Conservation (phyloP, 2,888 invertebrate genomes). For the Cyclophora albipunctata region DNA sequence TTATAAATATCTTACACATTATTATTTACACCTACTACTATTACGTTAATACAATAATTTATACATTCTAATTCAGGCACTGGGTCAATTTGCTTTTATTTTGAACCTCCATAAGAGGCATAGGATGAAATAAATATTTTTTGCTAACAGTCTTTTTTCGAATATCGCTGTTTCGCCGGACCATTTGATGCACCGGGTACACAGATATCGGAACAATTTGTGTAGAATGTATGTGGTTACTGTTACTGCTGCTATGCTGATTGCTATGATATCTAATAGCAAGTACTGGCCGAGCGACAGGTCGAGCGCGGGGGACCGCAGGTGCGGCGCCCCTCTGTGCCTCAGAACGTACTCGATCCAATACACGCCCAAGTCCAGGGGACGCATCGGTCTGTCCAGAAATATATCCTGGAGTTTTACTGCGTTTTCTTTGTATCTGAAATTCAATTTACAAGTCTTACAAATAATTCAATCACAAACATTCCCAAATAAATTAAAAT, state of each 20-base stretch:
- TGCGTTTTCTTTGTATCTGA: conserved; percentile 72
- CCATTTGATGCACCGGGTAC: conserved; percentile 60
- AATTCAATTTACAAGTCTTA: conserved; percentile 14
- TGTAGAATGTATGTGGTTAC: conserved; percentile 51
- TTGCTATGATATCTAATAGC: conserved; percentile 52
- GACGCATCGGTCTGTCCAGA: conserved; percentile 73
- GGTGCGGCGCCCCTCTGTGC: conserved; percentile 71
- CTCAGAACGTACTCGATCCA: conserved; percentile 79
- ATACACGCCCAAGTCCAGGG: conserved; percentile 77
- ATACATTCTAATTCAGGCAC: conserved; percentile 17
- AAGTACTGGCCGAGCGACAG: conserved; percentile 63
- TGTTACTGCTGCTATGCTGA: conserved; percentile 42
- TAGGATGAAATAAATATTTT: conserved; percentile 47
- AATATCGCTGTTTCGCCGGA: conserved; percentile 50
- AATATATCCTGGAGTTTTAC: conserved; percentile 64
- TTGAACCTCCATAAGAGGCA: conserved; percentile 61
- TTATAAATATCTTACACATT: conserved; percentile 53
- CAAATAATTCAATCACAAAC: no score
- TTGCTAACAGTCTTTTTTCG: conserved; percentile 53
- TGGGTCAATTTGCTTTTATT: conserved; percentile 50
- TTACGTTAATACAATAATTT: conserved; percentile 32
- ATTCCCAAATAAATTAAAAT: no score
- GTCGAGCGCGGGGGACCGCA: conserved; percentile 68
- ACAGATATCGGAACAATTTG: conserved; percentile 53
- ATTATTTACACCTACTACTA: conserved; percentile 53